These are phyloP conservation scores for Caenorhabditis brenneri DNA, from an alignment of 1,140 invertebrate species.

Conservation along the genomic window DNA sequence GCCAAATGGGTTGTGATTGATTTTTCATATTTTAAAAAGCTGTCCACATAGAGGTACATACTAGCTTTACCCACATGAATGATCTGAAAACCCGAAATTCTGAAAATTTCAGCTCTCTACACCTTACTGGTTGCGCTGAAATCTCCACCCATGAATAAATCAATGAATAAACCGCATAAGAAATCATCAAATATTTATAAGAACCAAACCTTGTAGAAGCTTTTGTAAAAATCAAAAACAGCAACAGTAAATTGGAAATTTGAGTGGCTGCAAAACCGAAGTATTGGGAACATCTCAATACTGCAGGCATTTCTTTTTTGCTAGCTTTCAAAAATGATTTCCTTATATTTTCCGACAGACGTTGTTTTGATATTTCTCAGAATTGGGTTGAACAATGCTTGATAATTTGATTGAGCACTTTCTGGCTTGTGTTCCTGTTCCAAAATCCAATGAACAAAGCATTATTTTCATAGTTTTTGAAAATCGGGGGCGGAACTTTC, in stretches of 20 bases:
- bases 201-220: neutral
- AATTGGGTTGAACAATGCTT: too few species aligned
- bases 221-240: neutral
- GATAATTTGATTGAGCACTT: too few species aligned
- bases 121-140: neutral
- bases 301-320: too few species aligned
- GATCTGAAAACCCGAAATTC: too few species aligned
- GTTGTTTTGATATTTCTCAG: too few species aligned
- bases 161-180: neutral
- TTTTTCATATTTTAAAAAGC: neutral
- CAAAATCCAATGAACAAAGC: too few species aligned
- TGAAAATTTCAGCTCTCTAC: too few species aligned
- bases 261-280: neutral
- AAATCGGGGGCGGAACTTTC: too few species aligned
- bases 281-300: neutral
- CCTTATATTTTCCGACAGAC: too few species aligned
- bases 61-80: neutral
- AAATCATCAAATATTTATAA: slow-evolving; percentile 4
- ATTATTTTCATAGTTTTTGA: too few species aligned
- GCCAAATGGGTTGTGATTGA: neutral
- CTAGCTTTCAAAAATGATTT: too few species aligned
- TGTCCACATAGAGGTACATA: neutral
- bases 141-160: neutral
- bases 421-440: too few species aligned
- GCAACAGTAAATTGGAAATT: neutral